Evolutionary conservation across 37 sponge, comb jelly and placozoan species (phyloP).

Genomic region (Corticium candelabrum): DNA sequence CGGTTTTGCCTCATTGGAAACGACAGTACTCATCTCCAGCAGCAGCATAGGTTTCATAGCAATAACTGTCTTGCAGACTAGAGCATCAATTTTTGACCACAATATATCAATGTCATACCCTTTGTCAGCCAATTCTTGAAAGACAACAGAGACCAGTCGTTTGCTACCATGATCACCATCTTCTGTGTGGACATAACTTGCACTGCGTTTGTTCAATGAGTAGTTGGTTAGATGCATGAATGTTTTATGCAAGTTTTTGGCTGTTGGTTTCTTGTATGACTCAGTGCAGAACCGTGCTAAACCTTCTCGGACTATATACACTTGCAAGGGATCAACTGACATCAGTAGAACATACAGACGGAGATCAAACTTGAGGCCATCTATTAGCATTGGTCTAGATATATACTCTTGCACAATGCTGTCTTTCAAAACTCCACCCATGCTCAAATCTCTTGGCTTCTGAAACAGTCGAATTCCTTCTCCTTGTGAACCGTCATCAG

Average conservation of each 20-base stretch:
- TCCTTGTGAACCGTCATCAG: conserved; percentile 72
- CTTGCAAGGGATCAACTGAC: conserved; percentile 59
- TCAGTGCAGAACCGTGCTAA: conserved; percentile 74
- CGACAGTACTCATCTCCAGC: too few species aligned
- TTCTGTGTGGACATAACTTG: conserved; percentile 40
- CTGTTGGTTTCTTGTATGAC: conserved; percentile 69
- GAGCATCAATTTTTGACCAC: too few species aligned
- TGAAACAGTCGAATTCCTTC: conserved; percentile 65
- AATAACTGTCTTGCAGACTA: too few species aligned
- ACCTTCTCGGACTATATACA: conserved; percentile 67
- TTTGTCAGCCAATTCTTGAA: too few species aligned
- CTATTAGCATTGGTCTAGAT: conserved; percentile 68
- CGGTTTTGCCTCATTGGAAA: too few species aligned
- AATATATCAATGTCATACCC: too few species aligned
- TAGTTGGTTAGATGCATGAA: conserved; percentile 95
- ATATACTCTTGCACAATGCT: conserved; percentile 81
- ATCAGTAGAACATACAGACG: conserved; percentile 73
- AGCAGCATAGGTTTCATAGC: too few species aligned
- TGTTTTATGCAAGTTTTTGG: conserved; percentile 51
- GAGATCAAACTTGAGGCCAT: conserved; percentile 69
- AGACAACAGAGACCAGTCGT: conserved; percentile 22
- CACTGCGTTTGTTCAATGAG: conserved; percentile 84
- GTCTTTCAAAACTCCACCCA: conserved; percentile 13
- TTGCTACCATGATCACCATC: conserved; percentile 73
- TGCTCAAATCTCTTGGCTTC: conserved; percentile 21